Conservation (phyloP, 2,113 vertebrate species). For the Myrmophylax atrothorax region DNA sequence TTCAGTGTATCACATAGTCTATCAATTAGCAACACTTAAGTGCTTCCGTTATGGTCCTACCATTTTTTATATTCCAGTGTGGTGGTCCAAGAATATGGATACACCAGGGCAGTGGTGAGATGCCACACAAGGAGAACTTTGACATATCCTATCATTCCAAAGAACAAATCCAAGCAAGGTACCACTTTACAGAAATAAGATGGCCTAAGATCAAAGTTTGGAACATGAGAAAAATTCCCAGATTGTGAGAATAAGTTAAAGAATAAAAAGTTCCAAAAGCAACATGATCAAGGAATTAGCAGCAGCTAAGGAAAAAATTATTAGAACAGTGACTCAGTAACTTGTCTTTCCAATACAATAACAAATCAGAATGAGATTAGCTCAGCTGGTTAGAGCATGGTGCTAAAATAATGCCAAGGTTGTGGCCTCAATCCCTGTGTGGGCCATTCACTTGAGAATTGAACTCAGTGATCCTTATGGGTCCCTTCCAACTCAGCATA, state of each 20-base stretch:
- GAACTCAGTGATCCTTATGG: not conserved
- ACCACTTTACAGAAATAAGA: not conserved
- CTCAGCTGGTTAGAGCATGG: not conserved
- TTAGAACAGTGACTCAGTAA: not conserved
- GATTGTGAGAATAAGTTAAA: not conserved
- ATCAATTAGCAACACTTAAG: not conserved
- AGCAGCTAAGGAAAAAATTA: not conserved
- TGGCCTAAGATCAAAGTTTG: not conserved
- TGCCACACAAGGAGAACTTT: accelerated
- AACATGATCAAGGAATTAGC: not conserved
- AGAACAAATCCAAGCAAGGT: not conserved
- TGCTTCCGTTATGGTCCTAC: not conserved
- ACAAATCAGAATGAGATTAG: not conserved
- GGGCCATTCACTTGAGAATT: not conserved
- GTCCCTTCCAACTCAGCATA: not conserved
- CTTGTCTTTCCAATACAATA: not conserved
- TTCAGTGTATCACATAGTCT: not conserved
- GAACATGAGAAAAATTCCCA: not conserved
- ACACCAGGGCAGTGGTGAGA: not conserved
- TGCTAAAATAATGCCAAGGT: not conserved
- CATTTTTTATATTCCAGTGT: not conserved
- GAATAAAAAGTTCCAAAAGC: not conserved
- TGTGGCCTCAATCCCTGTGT: not conserved
- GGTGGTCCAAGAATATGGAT: not conserved
- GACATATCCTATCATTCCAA: accelerated